These are phyloP conservation scores for Bombus difficillimus DNA, from an alignment of 1,140 invertebrate species.

Conservation along the genomic window DNA sequence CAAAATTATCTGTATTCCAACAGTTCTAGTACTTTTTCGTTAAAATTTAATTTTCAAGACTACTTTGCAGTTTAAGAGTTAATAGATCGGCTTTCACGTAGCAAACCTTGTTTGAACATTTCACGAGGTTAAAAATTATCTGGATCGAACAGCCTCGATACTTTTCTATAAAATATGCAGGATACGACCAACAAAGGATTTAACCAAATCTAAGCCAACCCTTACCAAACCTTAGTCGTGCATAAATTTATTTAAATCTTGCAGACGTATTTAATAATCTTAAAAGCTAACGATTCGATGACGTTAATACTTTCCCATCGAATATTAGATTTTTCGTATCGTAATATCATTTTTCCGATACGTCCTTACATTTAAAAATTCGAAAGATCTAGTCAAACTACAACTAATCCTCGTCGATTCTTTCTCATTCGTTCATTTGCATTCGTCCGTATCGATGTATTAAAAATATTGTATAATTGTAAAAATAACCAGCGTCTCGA, in stretches of 20 bases:
- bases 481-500: too few relatives aligned
- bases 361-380: not conserved
- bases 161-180: not conserved
- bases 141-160: not conserved
- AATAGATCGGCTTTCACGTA: not conserved
- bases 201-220: not conserved
- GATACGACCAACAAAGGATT: not conserved
- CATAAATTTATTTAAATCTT: not conserved
- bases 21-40: not conserved
- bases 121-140: not conserved
- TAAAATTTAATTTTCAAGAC: not conserved
- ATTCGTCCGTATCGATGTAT: too few relatives aligned
- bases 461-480: too few relatives aligned
- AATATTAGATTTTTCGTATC: not conserved
- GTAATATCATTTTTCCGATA: not conserved
- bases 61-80: not conserved
- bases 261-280: not conserved
- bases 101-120: not conserved
- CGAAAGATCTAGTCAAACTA: not conserved
- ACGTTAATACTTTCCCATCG: not conserved
- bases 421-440: too few relatives aligned
- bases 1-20: not conserved
- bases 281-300: not conserved
- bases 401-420: too few relatives aligned
- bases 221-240: not conserved